Conservation (phyloP, 1,140 invertebrate species). For the Trichomalopsis sarcophagae region DNA sequence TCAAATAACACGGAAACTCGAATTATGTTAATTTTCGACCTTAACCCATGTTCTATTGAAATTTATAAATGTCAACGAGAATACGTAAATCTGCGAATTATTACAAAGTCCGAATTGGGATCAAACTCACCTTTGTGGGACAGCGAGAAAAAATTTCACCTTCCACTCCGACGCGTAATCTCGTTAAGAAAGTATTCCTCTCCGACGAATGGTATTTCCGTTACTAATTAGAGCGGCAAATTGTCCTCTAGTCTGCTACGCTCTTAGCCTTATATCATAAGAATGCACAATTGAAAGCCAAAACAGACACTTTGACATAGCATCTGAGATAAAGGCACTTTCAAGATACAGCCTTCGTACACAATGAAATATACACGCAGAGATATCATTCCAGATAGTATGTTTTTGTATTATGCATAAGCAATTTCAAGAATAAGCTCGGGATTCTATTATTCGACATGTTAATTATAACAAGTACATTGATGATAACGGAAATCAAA, state of each 20-base stretch:
- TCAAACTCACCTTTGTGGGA: background rate
- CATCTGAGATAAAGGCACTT: background rate
- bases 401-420: no score
- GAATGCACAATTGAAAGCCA: conserved; percentile 61
- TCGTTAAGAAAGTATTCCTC: conserved; percentile 65
- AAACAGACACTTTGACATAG: conserved; percentile 38
- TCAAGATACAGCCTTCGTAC: background rate
- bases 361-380: conserved; percentile 5
- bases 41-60: background rate
- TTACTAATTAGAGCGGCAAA: conserved; percentile 63
- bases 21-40: background rate
- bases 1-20: background rate
- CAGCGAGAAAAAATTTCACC: conserved; percentile 9
- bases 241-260: conserved; percentile 54
- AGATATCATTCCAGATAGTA: no score
- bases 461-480: no score
- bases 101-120: background rate
- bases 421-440: no score
- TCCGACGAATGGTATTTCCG: conserved; percentile 55
- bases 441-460: no score
- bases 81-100: background rate
- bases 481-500: background rate
- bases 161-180: conserved; percentile 52
- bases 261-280: conserved; percentile 56
- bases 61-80: background rate